Evolutionary conservation across 2,888 invertebrate species (phyloP), one percentile per base, ranked within the genome.

Genomic region (Norana najaformis): DNA sequence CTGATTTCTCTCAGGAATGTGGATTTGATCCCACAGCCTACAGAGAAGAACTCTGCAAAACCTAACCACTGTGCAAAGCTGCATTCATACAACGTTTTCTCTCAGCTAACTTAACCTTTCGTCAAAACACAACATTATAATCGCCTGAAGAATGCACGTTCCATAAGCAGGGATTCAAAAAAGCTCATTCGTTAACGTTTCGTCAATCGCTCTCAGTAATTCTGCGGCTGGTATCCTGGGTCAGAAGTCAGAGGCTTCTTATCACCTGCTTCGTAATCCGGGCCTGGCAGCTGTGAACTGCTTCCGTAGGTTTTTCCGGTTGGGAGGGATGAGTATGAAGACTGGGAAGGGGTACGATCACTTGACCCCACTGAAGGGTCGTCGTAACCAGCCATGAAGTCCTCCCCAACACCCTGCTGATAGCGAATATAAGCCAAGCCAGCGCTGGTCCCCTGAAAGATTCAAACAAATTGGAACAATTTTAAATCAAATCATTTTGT

Each of bases 321-420:
- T 85, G 85, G 85, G 85, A 85, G 85, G 37, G 85, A 85, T 11
- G 85, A 85, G 85, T 85, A 85, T 35, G 85, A 34, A 0, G 85
- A 85, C 36, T 37, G 85, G 20, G 37, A 20, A 23, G 85, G 1
- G 36, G 85, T 0, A 16, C 37, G 85, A 23, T 20, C 36, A 35
- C 85, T 23, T 35, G 85, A 16, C 85, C 85, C 36, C 85, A 36
- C 18, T n/a, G 85, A 85, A 16, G 35, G 85, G 85, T 85, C 85
- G 34, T 85, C 85, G 85, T 85, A 85, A 85, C 85, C 85, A 37
- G 85, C 85, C 85, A 85, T 36, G 34, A 85, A 85, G 85, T 85
- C 85, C 6, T 85, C 85, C 35, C 85, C 85, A 36, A 37, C 23
- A 16, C 85, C 37, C 85, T 85, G 85, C 37, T 85, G 85, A 85